A percentile compares a stretch with the other conserved stretches of the same genome.
Evolutionary conservation across 2,888 invertebrate species (phyloP).

Genomic region (Drosophila greeni): DNA sequence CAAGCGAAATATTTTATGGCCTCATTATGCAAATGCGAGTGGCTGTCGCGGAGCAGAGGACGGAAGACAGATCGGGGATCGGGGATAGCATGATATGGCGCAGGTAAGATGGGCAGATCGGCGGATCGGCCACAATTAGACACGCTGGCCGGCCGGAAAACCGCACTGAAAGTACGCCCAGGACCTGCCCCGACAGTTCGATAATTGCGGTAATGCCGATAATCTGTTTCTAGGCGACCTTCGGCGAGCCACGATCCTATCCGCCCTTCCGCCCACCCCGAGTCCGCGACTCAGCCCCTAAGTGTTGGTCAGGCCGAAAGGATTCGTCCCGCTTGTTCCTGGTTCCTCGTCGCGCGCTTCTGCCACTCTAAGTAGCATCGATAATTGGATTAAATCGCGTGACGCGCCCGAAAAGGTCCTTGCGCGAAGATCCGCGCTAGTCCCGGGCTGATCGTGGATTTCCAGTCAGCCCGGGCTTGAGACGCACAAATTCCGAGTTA

Average conservation of each 20-base stretch:
- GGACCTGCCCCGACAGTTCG: constrained; percentile 66
- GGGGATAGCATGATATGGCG: background rate
- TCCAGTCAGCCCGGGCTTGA: constrained; percentile 47
- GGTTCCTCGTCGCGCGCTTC: constrained; percentile 26
- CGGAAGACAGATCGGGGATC: constrained; percentile 7
- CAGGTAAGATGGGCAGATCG: constrained; percentile 2
- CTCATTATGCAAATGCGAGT: constrained; percentile 73
- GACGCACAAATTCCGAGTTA: constrained; percentile 63
- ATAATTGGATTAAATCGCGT: constrained; percentile 72
- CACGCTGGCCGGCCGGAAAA: constrained; percentile 64
- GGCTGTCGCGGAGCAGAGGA: constrained; percentile 32
- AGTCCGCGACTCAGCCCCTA: constrained; percentile 50
- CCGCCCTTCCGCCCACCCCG: constrained; percentile 41
- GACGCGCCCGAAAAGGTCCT: constrained; percentile 14
- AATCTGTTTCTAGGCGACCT: constrained; percentile 61
- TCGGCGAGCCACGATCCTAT: constrained; percentile 17
- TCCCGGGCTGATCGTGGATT: constrained; percentile 64
- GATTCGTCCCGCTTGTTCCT: constrained; percentile 31
- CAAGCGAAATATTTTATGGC: constrained; percentile 74
- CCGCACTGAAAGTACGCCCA: constrained; percentile 69
- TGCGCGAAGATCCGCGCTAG: constrained; percentile 42
- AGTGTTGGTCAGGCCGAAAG: constrained; percentile 53
- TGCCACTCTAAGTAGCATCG: constrained; percentile 44
- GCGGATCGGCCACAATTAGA: constrained; percentile 45
- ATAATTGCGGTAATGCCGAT: constrained; percentile 75